Conservation (phyloP, 1,140 invertebrate species). For the Neelides sp. region DNA sequence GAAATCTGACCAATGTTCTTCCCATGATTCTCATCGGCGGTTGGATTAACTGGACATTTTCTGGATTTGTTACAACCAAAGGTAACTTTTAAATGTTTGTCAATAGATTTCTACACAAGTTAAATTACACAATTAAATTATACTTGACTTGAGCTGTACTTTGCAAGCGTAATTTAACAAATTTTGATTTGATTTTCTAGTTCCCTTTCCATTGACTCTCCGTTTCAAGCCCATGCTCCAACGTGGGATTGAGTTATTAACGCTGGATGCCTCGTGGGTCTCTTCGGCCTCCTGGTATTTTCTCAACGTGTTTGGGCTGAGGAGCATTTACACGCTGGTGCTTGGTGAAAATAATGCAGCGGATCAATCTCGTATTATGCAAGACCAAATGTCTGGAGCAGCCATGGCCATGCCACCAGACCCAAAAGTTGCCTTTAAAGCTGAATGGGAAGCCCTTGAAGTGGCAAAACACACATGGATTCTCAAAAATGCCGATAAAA, state of each 20-base stretch:
- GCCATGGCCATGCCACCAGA: constrained; percentile 94
- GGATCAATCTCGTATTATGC: constrained; percentile 89
- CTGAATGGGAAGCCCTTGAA: constrained; percentile 97
- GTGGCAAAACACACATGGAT: constrained; percentile 88
- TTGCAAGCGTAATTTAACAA: constrained; percentile 95
- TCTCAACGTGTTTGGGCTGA: constrained; percentile 94
- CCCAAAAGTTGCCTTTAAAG: constrained; percentile 96
- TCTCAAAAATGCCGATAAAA: constrained; percentile 60
- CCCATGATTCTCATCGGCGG: constrained; percentile 98
- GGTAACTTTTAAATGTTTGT: constrained; percentile 12
- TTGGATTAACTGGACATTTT: constrained; percentile 99
- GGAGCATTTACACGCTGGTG: constrained; percentile 94
- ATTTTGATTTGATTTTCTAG: constrained; percentile 96
- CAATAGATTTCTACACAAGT: too few species aligned
- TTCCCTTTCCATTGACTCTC: constrained; percentile 94
- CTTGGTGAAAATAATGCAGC: constrained; percentile 98
- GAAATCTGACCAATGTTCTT: constrained; percentile 93
- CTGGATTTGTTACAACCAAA: constrained; percentile 86
- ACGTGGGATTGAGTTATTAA: constrained; percentile 85
- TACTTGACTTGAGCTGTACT: not conserved
- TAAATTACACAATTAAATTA: too few species aligned
- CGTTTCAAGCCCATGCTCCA: constrained; percentile 99
- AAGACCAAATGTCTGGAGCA: constrained; percentile 94
- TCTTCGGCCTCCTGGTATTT: constrained; percentile 99
- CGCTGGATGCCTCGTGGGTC: constrained; percentile 97